Evolutionary conservation across 2,888 invertebrate species (phyloP).

Genomic region (Oxycera nigricornis): DNA sequence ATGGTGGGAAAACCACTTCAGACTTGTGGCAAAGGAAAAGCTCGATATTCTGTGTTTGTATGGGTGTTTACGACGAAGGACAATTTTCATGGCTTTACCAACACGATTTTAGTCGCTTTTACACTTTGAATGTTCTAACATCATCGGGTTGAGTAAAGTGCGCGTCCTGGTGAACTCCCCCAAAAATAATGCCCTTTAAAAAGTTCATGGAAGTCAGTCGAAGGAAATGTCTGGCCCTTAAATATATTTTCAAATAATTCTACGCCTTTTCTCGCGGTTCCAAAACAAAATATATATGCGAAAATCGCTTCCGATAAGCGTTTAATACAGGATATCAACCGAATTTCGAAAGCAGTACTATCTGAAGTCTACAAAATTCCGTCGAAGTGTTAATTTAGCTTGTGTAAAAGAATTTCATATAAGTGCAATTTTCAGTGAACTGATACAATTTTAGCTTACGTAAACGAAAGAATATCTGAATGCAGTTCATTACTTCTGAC

Average conservation of each 20-base stretch:
- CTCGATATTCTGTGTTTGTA: neutral
- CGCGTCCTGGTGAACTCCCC: slow-evolving; percentile 19
- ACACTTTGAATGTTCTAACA: slow-evolving; percentile 40
- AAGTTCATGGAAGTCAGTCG: neutral
- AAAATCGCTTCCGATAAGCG: neutral
- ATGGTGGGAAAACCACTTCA: neutral
- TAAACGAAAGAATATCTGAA: slow-evolving; percentile 40
- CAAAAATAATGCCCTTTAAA: slow-evolving; percentile 16
- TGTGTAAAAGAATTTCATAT: no score
- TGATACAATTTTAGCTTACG: neutral
- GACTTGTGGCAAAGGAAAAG: neutral
- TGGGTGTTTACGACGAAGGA: slow-evolving; percentile 26
- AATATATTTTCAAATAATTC: neutral
- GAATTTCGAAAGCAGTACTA: no score
- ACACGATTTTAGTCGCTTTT: slow-evolving; percentile 42
- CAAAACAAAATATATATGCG: neutral
- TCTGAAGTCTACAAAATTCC: no score
- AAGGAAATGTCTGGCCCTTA: neutral
- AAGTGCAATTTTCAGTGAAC: neutral
- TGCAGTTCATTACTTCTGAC: slow-evolving; percentile 26
- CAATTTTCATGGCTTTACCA: slow-evolving; percentile 39
- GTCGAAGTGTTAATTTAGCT: no score
- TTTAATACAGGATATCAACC: no score
- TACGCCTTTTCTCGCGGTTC: neutral
- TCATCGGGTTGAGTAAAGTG: slow-evolving; percentile 22